Evolutionary conservation across 2,113 vertebrate species (phyloP), one percentile per base, ranked within the genome.

Genomic region (Dipodomys stephensi): DNA sequence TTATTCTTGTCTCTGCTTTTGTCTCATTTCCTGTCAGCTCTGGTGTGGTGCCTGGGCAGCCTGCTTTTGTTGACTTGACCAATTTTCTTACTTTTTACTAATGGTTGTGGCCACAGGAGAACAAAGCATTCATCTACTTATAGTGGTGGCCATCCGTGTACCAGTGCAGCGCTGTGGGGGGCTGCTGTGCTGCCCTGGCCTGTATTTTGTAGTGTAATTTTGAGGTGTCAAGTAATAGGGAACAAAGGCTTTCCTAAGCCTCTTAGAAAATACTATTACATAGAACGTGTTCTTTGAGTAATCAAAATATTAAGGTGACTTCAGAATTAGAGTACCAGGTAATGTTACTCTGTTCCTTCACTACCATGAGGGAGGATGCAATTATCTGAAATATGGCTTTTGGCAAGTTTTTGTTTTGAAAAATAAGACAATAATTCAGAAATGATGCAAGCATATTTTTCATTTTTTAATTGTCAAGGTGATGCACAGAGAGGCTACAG

Each of bases 351-450:
- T 92, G 30, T 32, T 68, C 67, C 49, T 88, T 67, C 72, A 83
- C 72, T 74, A 46, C 27, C 25, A 53, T n/a, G 25, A 32, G 12
- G 28, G 30, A 8, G 2, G 6, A 53, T 68, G 81, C 23, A 87
- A 44, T 83, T 46, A 83, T 83, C 64, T 73, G 67, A 80, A 88
- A 72, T 62, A n/a, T n/a, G n/a, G 71, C 83, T 91, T 88, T 78
- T 18, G 83, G 60, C 23, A 65, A 71, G 39, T 44, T 74, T 32
- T 65, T 88, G 18, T 46, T 95, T 68, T 30, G 39, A 84, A 77
- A 95, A 92, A 49, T 83, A 30, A 62, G 76, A 60, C 62, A 19
- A 71, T 2, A 69, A 49, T 72, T 62, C 71, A 82, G 90, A 65
- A 95, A 35, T 49, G 74, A 15, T 44, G 57, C 74, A 82, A 90